Conservation (phyloP, 2,797 vertebrate species). For the Notoglanidium macrostoma region DNA sequence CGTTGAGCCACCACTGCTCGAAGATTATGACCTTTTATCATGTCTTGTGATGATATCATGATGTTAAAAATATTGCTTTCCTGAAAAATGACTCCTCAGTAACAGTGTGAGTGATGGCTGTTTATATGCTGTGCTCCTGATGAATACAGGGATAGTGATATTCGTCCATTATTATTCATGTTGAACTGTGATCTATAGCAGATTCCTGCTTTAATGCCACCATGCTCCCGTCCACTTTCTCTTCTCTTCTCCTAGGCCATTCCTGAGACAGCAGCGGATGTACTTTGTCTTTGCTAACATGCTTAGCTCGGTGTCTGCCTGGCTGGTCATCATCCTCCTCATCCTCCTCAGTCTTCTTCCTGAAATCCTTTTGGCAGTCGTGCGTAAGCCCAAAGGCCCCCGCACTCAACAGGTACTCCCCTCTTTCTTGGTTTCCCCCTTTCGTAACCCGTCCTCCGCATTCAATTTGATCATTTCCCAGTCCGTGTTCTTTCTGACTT, state of each 20-base stretch:
- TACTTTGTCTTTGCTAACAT: constrained; percentile 97
- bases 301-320: constrained; percentile 90
- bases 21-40: not conserved
- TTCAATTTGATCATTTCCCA: not conserved
- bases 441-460: constrained; percentile 30
- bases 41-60: not conserved
- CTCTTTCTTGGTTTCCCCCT: constrained; percentile 4
- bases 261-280: constrained; percentile 93
- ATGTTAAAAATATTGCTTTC: not conserved
- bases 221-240: not conserved
- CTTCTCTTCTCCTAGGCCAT: constrained; percentile 81
- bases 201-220: not conserved
- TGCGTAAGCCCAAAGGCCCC: constrained; percentile 82
- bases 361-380: constrained; percentile 86
- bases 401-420: constrained; percentile 82
- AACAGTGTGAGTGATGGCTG: not conserved
- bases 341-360: constrained; percentile 93
- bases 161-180: not conserved
- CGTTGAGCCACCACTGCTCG: too few relatives aligned
- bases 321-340: constrained; percentile 94
- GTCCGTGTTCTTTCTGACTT: not conserved
- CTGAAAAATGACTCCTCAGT: not conserved
- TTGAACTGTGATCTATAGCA: not conserved
- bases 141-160: not conserved
- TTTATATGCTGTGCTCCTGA: not conserved